Conservation (phyloP, 2,888 invertebrate genomes). For the Thelaira solivaga region DNA sequence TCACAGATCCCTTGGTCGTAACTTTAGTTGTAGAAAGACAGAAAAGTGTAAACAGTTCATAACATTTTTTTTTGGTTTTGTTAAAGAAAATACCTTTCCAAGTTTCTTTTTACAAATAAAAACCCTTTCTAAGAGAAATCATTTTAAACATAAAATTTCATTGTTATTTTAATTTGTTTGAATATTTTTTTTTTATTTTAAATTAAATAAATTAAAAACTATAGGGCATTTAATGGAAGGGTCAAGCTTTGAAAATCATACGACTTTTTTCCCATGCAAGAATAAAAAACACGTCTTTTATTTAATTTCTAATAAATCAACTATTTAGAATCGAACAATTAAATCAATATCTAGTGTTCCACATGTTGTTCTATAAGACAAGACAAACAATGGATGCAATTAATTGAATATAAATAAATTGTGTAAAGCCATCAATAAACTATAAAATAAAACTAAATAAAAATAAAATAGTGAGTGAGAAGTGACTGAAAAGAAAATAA, state of each 20-base stretch:
- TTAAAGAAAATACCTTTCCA: no score
- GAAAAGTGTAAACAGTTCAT: no score
- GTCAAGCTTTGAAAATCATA: background rate
- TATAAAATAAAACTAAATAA: constrained; percentile 40
- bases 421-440: constrained; percentile 51
- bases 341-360: constrained; percentile 22
- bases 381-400: constrained; percentile 32
- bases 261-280: background rate
- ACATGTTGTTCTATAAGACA: background rate
- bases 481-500: background rate
- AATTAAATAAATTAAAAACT: background rate
- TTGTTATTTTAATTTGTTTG: no score
- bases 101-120: no score
- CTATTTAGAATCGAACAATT: constrained; percentile 17
- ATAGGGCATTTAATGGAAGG: background rate
- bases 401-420: constrained; percentile 53
- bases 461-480: constrained; percentile 4
- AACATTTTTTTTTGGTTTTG: no score
- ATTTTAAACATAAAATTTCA: background rate
- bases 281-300: background rate
- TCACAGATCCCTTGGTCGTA: no score
- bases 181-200: background rate
- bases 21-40: no score
- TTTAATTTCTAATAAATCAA: background rate
- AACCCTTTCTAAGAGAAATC: no score